These are phyloP conservation scores for Leptosomus discolor DNA, from an alignment of 2,113 vertebrate species.

Conservation along the genomic window DNA sequence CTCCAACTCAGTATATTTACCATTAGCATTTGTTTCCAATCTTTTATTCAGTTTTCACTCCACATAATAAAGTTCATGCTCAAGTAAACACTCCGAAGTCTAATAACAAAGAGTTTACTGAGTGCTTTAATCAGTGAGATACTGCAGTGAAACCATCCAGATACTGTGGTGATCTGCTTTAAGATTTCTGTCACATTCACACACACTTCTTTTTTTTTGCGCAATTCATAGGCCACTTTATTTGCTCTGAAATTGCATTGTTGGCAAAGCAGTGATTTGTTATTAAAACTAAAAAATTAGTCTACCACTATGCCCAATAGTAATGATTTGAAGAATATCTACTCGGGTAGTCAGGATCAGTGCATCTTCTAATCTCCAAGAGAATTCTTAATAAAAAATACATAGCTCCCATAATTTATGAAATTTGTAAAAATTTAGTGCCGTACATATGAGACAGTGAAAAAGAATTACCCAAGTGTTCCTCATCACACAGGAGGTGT, in stretches of 20 bases:
- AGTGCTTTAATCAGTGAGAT: background rate
- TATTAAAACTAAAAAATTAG: background rate
- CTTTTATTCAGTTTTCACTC: slow-evolving; percentile 22
- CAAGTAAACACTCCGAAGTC: background rate
- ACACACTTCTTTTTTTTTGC: background rate
- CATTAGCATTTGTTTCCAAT: slow-evolving; percentile 14
- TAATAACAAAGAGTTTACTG: background rate
- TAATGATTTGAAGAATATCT: background rate
- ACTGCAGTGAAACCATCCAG: background rate
- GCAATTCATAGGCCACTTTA: background rate
- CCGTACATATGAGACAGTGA: background rate
- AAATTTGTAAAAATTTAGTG: fast-evolving
- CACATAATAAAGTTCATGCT: background rate
- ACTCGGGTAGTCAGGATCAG: background rate
- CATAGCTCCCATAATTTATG: background rate
- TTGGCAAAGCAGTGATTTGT: background rate
- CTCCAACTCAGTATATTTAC: background rate
- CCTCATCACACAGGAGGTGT: background rate
- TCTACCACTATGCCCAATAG: background rate
- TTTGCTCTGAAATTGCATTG: background rate
- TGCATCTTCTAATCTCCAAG: background rate
- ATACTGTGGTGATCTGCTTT: background rate
- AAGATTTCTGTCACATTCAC: background rate
- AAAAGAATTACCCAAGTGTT: background rate
- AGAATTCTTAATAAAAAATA: background rate